Conservation (phyloP, 1,140 invertebrate genomes). For the Batillaria attramentaria region DNA sequence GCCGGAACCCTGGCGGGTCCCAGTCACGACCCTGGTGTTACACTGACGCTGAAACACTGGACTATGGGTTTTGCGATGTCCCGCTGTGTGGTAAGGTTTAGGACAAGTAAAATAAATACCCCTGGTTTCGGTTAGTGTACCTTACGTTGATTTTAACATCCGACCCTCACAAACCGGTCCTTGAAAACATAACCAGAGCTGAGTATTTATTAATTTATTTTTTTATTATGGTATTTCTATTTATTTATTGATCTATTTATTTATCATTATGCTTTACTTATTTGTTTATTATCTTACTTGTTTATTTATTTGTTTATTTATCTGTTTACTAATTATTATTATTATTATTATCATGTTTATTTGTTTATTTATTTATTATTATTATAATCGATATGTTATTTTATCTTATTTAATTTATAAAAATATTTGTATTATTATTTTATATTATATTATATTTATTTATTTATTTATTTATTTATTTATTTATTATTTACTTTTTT, state of each 20-base stretch:
- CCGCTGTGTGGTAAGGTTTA: background rate
- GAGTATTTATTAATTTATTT: background rate
- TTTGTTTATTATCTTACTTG: too few relatives aligned
- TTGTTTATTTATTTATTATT: too few relatives aligned
- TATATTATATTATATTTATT: too few relatives aligned
- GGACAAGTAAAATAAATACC: background rate
- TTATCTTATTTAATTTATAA: too few relatives aligned
- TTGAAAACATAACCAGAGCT: background rate
- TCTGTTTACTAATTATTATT: too few relatives aligned
- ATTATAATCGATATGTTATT: too few relatives aligned
- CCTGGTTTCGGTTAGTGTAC: background rate
- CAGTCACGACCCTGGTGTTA: background rate
- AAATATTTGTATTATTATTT: too few relatives aligned
- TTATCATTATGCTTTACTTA: background rate
- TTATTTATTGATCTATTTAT: background rate
- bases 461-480: too few relatives aligned
- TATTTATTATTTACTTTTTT: too few relatives aligned
- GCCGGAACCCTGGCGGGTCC: slow-evolving; percentile 5
- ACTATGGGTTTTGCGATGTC: background rate
- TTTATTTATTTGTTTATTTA: too few relatives aligned
- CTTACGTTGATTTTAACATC: background rate
- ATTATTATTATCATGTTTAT: too few relatives aligned
- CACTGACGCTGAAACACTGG: background rate
- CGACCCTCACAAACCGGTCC: background rate
- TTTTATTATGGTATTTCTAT: background rate